Conservation (phyloP, 2,888 invertebrate species). For the Cacoxenus indagator region DNA sequence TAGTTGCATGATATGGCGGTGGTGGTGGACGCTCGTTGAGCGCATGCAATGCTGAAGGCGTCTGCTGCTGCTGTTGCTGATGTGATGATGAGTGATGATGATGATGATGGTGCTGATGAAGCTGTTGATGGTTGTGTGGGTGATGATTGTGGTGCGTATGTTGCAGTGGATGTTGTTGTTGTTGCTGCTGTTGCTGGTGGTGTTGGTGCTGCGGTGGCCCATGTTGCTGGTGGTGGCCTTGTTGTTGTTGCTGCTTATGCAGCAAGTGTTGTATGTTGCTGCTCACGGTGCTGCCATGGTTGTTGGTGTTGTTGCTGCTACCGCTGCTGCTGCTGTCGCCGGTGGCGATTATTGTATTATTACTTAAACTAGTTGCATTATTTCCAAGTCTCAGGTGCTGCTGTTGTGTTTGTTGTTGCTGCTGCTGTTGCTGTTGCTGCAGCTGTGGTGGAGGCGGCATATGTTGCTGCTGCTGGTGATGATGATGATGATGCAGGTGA, state of each 20-base stretch:
- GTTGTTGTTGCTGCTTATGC: constrained; percentile 18
- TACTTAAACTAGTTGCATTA: constrained; percentile 6
- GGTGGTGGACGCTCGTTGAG: constrained; percentile 50
- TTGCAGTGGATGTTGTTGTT: background rate
- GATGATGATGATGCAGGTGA: constrained; percentile 15
- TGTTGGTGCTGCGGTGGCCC: background rate
- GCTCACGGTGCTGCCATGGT: background rate
- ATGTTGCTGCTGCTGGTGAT: constrained; percentile 27
- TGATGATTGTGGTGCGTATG: background rate
- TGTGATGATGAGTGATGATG: constrained; percentile 36
- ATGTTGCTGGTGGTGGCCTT: constrained; percentile 30
- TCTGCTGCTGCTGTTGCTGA: constrained; percentile 33
- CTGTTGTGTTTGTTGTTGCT: constrained; percentile 26
- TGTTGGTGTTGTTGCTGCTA: background rate
- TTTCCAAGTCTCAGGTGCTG: constrained; percentile 11
- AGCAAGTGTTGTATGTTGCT: constrained; percentile 9
- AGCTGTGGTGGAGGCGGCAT: constrained; percentile 24
- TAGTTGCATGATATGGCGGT: constrained; percentile 47
- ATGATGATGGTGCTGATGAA: constrained; percentile 31
- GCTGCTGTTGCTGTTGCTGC: background rate
- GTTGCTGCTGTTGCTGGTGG: constrained; percentile 10
- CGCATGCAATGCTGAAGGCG: constrained; percentile 34
- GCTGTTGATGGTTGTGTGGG: constrained; percentile 24
- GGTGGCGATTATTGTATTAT: background rate
- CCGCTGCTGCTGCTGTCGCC: background rate